Conservation (phyloP, 2,113 vertebrate genomes). For the Litocranius walleri region DNA sequence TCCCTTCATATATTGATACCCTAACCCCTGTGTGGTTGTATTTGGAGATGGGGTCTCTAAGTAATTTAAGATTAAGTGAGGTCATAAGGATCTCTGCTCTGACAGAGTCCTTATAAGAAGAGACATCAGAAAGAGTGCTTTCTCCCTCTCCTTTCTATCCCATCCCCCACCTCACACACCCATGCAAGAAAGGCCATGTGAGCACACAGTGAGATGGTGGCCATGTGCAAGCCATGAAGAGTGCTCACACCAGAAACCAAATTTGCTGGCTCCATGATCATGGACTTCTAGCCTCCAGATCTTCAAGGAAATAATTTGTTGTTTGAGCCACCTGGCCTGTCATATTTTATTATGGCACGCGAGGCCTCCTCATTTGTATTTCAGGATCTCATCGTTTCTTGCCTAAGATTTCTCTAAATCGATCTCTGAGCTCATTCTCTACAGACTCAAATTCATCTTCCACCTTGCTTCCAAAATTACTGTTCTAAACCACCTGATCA, state of each 20-base stretch:
- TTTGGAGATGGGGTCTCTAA: background rate
- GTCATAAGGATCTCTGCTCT: background rate
- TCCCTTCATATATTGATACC: background rate
- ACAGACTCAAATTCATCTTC: background rate
- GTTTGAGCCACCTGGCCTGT: background rate
- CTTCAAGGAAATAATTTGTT: background rate
- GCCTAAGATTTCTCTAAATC: background rate
- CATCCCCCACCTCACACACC: too few species aligned
- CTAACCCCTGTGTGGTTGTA: background rate
- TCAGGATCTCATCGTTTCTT: background rate
- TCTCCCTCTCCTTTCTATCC: fast-evolving
- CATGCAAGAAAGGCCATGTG: background rate
- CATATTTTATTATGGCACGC: background rate
- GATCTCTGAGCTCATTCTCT: background rate
- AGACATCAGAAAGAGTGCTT: background rate
- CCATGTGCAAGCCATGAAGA: background rate
- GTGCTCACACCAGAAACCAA: background rate
- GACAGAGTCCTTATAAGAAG: background rate
- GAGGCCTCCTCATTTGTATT: background rate
- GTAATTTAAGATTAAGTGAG: background rate
- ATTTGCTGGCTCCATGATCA: background rate
- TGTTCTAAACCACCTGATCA: background rate
- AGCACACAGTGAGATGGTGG: background rate
- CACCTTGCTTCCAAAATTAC: background rate
- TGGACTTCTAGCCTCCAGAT: background rate